phyloP scores from a whole-genome alignment of 2,797 vertebrate species.

The Astyanax mexicanus region DNA sequence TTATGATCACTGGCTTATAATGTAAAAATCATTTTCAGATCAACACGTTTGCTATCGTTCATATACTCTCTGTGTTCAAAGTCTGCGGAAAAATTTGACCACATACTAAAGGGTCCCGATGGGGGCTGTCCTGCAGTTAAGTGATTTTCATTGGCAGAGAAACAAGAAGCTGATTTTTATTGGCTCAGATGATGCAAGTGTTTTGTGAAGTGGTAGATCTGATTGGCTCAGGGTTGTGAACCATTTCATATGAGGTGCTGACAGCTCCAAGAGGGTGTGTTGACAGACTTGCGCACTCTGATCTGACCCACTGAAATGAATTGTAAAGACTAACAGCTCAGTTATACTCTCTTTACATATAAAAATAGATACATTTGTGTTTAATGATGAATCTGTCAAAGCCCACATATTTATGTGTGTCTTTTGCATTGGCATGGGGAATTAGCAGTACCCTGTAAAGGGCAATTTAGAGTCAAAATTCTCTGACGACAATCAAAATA shows the following conservation, averaged over 20 bases:
- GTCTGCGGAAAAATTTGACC: neutral
- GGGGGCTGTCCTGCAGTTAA: slow-evolving; percentile 38
- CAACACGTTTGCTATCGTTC: neutral
- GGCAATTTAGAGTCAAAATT: too few relatives aligned
- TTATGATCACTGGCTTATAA: neutral
- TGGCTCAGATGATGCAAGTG: neutral
- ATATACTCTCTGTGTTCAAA: neutral
- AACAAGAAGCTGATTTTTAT: slow-evolving; percentile 59
- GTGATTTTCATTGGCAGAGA: slow-evolving; percentile 65
- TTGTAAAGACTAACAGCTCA: too few relatives aligned
- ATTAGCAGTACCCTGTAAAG: too few relatives aligned
- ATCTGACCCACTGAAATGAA: too few relatives aligned
- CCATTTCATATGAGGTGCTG: slow-evolving; percentile 43
- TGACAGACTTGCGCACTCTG: neutral
- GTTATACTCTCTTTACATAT: too few relatives aligned
- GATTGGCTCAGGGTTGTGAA: slow-evolving; percentile 61
- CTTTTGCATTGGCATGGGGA: too few relatives aligned
- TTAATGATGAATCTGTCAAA: too few relatives aligned
- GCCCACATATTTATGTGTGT: too few relatives aligned
- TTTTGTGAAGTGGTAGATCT: slow-evolving; percentile 53
- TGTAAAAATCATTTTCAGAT: neutral
- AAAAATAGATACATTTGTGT: too few relatives aligned
- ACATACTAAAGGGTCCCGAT: neutral
- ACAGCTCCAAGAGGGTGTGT: slow-evolving; percentile 16
- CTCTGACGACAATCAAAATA: too few relatives aligned